Conservation (phyloP, 2,113 vertebrate species). For the Crotalus helleri region DNA sequence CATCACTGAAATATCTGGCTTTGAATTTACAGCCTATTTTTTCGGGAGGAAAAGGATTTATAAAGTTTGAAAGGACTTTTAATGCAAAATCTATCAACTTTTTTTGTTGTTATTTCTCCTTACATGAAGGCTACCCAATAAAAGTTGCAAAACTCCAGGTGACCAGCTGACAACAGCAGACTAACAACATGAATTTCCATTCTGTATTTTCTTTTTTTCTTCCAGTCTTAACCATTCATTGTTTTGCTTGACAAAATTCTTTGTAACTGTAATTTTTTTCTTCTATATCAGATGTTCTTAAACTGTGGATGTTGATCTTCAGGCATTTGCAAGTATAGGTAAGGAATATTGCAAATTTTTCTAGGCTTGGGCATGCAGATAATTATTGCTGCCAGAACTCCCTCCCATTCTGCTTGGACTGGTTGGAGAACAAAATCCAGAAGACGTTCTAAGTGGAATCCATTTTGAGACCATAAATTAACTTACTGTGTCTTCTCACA, state of each 20-base stretch:
- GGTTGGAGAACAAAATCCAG: neutral
- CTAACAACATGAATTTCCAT: neutral
- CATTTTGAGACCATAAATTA: neutral
- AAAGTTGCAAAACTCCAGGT: neutral
- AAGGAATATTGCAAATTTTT: neutral
- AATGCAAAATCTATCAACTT: neutral
- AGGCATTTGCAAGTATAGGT: neutral
- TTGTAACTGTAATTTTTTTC: neutral
- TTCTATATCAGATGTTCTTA: neutral
- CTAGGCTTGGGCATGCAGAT: neutral
- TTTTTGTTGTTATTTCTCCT: neutral
- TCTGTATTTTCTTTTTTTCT: neutral
- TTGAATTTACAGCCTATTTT: neutral
- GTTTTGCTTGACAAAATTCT: neutral
- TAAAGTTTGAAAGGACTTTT: neutral
- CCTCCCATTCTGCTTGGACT: neutral
- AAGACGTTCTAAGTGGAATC: neutral
- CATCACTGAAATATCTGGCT: neutral
- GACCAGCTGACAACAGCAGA: neutral
- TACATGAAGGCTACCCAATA: neutral
- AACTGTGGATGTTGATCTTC: neutral
- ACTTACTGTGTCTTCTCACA: neutral
- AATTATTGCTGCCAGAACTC: neutral
- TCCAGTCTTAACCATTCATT: neutral
- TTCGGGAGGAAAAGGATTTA: neutral